These are phyloP conservation scores for Sarcophaga peregrina DNA, from an alignment of 1,140 invertebrate species.

Conservation along the genomic window DNA sequence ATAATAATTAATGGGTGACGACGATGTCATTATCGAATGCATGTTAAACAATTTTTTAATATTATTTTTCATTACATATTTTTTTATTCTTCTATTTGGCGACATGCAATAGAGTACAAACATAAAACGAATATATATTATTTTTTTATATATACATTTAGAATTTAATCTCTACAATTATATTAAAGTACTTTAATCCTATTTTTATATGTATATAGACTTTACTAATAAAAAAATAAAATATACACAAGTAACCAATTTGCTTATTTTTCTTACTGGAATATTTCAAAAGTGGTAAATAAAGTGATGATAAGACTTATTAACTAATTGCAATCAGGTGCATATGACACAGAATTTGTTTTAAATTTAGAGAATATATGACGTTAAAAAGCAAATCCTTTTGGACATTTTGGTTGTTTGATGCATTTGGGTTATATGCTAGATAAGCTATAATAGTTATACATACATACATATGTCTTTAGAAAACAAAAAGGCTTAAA, in stretches of 20 bases:
- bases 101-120: slow-evolving; percentile 24
- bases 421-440: no score
- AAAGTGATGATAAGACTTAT: background rate
- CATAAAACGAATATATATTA: slow-evolving; percentile 11
- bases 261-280: no score
- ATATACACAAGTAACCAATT: no score
- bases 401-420: no score
- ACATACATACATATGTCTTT: no score
- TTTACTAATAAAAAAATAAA: background rate
- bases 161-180: slow-evolving; percentile 14
- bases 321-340: background rate
- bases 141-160: slow-evolving; percentile 28
- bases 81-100: background rate
- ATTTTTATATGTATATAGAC: slow-evolving; percentile 9
- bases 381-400: no score
- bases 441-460: no score
- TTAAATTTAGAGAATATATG: background rate
- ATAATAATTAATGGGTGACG: background rate
- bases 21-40: background rate
- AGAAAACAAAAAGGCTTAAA: no score
- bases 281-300: no score
- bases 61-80: background rate
- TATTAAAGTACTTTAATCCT: slow-evolving; percentile 11
- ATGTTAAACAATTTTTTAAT: background rate
- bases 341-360: background rate